Conservation (phyloP, 2,113 vertebrate species). For the Rhinopomastus cyanomelas region DNA sequence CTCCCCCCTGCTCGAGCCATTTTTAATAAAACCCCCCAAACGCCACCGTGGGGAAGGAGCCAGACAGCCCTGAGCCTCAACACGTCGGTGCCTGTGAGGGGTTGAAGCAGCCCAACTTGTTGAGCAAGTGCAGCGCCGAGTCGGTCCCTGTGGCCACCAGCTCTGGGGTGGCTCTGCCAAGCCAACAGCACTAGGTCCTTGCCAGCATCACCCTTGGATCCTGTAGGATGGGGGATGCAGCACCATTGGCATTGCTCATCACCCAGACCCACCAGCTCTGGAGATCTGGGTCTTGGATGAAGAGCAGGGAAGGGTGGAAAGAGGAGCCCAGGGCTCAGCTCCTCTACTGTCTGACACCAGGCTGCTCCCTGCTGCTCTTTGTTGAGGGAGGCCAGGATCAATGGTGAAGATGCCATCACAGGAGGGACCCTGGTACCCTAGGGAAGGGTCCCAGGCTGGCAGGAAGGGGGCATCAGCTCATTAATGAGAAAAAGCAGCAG, state of each 20-base stretch:
- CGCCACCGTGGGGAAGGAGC: accelerated
- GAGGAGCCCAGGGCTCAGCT: background rate
- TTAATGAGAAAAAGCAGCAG: background rate
- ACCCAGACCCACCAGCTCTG: background rate
- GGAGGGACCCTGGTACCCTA: background rate
- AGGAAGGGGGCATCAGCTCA: background rate
- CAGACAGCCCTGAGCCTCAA: background rate
- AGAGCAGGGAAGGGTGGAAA: background rate
- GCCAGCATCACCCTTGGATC: background rate
- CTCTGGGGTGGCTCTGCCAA: background rate
- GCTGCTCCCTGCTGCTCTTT: background rate
- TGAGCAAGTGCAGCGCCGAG: background rate
- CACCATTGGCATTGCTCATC: accelerated
- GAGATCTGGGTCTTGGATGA: background rate
- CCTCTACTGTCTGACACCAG: accelerated
- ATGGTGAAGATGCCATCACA: accelerated
- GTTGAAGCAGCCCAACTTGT: background rate
- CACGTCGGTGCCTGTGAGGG: accelerated
- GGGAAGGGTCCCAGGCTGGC: background rate
- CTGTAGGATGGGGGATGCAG: background rate
- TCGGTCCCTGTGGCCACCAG: background rate
- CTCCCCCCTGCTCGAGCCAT: accelerated
- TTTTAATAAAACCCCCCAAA: background rate
- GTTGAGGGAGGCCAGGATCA: background rate
- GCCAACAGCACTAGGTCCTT: background rate